Evolutionary conservation across 2,888 invertebrate genomes (phyloP), one percentile per base, ranked within the genome.

Genomic region (Fabriciana adippe): DNA sequence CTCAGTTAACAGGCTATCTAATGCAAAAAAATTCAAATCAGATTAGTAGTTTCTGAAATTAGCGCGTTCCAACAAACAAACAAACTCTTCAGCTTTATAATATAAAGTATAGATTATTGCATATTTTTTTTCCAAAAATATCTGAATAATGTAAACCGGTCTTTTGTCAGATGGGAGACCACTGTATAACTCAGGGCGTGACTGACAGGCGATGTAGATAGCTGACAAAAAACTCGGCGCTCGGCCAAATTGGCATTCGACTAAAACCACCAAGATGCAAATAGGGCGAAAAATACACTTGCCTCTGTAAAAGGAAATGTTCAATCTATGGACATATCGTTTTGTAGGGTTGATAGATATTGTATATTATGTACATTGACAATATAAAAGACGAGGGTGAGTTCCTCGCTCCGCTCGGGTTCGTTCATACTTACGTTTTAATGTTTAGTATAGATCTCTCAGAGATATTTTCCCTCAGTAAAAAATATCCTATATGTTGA

Each of bases 171-270:
- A 11, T 15, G n/a, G 31, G 59, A 35, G n/a, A 21, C 21, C 14
- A 55, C 60, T 47, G 57, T 51, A 64, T 69, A 63, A 64, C 50
- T 67, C 63, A 62, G 48, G 53, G 41, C 61, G 64, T 62, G 70
- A 69, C 66, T 64, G 68, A 70, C 70, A 45, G 50, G 54, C 59
- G 16, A 54, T 68, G 72, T 66, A 66, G 69, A 71, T 67, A 62
- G 67, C 64, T 54, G 41, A 64, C 62, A 67, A 70, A 70, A 72
- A 72, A 66, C 56, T 66, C 62, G 72, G 72, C 73, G 61, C 57
- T n/a, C 35, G 16, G 70, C 70, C 72, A 73, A 73, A 73, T 72
- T 72, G 68, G 67, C 66, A 66, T 64, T 54, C 65, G 67, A 60
- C 61, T 55, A 53, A 59, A 63, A 71, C 65, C 56, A 67, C 65